phyloP scores from a whole-genome alignment of 2,113 vertebrate species.

The Hystrix cristata region DNA sequence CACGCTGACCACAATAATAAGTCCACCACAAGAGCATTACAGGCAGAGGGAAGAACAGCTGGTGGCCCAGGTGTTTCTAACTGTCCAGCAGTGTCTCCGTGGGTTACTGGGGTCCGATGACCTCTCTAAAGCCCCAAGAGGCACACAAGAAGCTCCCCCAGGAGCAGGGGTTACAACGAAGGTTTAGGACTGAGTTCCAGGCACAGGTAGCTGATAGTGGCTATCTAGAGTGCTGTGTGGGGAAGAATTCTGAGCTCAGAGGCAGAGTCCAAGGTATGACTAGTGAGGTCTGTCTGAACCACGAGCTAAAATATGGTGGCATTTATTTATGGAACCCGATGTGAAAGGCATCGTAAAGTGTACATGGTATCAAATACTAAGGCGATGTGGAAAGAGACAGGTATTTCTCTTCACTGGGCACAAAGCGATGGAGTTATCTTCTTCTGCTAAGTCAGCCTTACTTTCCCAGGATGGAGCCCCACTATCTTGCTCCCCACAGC shows the following conservation, averaged over 20 bases:
- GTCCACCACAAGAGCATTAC: no score
- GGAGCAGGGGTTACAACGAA: accelerated
- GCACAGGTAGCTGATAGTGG: accelerated
- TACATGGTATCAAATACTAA: accelerated
- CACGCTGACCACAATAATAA: no score
- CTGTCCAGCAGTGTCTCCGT: no score
- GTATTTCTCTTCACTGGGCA: no score
- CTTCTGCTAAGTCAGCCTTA: background rate
- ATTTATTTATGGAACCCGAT: accelerated
- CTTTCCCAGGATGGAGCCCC: no score
- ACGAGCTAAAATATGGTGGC: accelerated
- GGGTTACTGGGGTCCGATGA: accelerated
- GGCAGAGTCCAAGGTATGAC: background rate
- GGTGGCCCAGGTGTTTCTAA: background rate
- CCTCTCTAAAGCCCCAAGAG: background rate
- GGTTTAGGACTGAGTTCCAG: no score
- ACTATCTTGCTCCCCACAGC: background rate
- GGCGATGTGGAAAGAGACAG: background rate
- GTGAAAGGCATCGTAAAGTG: accelerated
- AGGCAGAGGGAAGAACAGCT: background rate
- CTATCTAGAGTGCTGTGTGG: accelerated
- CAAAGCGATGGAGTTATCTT: accelerated
- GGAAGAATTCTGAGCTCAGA: background rate
- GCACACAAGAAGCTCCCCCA: background rate
- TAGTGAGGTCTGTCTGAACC: background rate